Conservation (phyloP, 2,888 invertebrate genomes). For the Balanococcus diminutus region DNA sequence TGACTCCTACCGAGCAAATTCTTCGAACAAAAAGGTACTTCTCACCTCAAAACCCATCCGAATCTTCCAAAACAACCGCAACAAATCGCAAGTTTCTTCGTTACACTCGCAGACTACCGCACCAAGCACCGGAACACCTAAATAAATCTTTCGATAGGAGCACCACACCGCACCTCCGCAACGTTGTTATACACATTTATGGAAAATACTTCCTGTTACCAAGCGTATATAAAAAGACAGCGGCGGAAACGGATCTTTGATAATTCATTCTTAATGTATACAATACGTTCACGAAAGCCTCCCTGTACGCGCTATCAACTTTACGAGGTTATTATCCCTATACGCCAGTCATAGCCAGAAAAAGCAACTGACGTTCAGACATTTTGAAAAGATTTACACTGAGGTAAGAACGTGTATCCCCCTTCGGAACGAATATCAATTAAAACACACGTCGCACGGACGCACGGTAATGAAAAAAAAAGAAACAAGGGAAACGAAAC, state of each 20-base stretch:
- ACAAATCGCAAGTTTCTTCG: too few species aligned
- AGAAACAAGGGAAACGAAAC: background rate
- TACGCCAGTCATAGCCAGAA: background rate
- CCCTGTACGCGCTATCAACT: background rate
- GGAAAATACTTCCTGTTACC: constrained; percentile 36
- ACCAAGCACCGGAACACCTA: background rate
- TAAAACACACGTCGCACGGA: background rate
- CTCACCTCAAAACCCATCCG: too few species aligned
- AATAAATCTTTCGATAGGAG: background rate
- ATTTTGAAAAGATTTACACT: background rate
- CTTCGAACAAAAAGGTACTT: too few species aligned
- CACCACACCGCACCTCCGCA: background rate
- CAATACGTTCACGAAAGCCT: background rate
- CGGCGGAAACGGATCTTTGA: constrained; percentile 13
- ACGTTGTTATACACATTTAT: constrained; percentile 28
- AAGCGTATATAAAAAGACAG: background rate
- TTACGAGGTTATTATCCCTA: constrained; percentile 37
- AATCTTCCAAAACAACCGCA: too few species aligned
- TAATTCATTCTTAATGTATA: constrained; percentile 15
- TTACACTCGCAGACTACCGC: background rate
- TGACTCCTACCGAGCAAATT: too few species aligned
- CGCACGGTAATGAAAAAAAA: background rate
- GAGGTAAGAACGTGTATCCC: background rate
- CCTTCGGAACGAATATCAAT: background rate
- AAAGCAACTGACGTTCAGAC: background rate